Conservation (phyloP, 2,888 invertebrate species). For the Carterocephalus palaemon region DNA sequence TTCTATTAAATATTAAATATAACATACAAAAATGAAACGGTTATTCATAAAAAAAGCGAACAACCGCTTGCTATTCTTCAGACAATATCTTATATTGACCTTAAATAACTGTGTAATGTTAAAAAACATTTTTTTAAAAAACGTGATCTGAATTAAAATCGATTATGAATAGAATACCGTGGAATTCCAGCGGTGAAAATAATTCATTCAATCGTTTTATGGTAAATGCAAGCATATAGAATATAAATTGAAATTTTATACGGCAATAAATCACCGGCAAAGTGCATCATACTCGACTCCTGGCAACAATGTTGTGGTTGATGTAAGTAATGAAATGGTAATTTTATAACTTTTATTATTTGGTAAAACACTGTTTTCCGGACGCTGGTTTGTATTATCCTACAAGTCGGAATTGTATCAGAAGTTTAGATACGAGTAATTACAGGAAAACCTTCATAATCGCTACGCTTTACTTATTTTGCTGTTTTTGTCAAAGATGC, state of each 20-base stretch:
- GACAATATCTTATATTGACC: too few relatives aligned
- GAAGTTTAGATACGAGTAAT: neutral
- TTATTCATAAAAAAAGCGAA: too few relatives aligned
- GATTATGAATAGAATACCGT: too few relatives aligned
- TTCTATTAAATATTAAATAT: too few relatives aligned
- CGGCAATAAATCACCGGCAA: constrained; percentile 29
- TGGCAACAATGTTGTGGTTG: constrained; percentile 15
- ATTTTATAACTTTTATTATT: too few relatives aligned
- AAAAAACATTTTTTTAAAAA: too few relatives aligned
- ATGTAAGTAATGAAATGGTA: constrained; percentile 2
- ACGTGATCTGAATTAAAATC: neutral
- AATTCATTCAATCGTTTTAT: constrained; percentile 16
- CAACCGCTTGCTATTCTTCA: too few relatives aligned
- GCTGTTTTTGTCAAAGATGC: too few relatives aligned
- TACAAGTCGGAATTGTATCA: too few relatives aligned
- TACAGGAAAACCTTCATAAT: constrained; percentile 3
- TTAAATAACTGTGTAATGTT: too few relatives aligned
- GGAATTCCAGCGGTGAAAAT: constrained; percentile 8
- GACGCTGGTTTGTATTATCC: too few relatives aligned
- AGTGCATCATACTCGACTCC: constrained; percentile 19
- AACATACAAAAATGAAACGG: too few relatives aligned
- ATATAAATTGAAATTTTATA: constrained; percentile 32
- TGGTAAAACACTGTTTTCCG: neutral
- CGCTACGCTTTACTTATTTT: constrained; percentile 1
- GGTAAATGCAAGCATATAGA: constrained; percentile 26